Evolutionary conservation across 2,888 invertebrate species (phyloP), one percentile per base, ranked within the genome.

Genomic region (Didymodactylos carnosus): DNA sequence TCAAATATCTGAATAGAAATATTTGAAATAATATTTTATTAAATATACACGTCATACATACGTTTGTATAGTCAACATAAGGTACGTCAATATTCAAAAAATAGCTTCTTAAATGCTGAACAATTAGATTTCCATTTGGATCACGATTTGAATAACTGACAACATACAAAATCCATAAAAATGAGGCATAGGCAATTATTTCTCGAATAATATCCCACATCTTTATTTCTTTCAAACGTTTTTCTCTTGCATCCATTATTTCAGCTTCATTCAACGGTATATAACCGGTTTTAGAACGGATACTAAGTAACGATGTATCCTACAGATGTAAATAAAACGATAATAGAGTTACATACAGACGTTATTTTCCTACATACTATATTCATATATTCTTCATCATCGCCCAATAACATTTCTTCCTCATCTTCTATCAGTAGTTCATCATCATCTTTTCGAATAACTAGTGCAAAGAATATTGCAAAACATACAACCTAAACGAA

Each of bases 181-280:
- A 86, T 77, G 85, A 78, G 14, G 80, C 76, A 78, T 85, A 85
- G 75, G 83, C 80, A 40, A 82, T 72, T 19, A 86, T 83, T 77
- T 85, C 85, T 69, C 82, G 77, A 16, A 86, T 73, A 35, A 85
- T 80, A 10, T 79, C 78, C 78, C 81, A 83, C 84, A 85, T 85
- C 77, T 84, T 80, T n/a, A 84, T 79, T 77, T 85, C 84, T 73
- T 84, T 84, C 75, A 83, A 72, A 14, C 85, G 78, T 46, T 80
- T 78, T 51, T 80, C 77, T 62, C 83, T 78, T 5, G 82, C 81
- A 71, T 79, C 78, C 75, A 82, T 81, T 73, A 84, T 78, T 11
- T 78, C 76, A 16, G 77, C 78, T 7, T 81, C 80, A 75, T 83
- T 80, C 14, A 82, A 83, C 19, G 43, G 41, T 40, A 41, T 62